Base-by-base conservation (phyloP, 2,888 invertebrate genomes). In the Brenthis hecate region DNA sequence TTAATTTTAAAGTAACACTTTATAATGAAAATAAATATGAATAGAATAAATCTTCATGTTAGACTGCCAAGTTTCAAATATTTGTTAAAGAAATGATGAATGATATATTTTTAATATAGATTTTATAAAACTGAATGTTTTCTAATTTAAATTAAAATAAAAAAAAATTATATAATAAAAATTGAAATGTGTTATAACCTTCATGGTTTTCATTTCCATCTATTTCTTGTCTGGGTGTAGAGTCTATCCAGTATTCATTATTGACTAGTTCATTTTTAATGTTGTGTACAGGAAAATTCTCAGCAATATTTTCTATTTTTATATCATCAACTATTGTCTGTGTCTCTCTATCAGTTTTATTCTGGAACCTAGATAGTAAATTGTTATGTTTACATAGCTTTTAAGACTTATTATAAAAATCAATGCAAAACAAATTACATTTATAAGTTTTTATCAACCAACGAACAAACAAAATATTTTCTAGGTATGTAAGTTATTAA, bases 271-370 rank as follows among this genome's bases (percentile, higher is more conserved):
- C 16, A 47, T 54, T 68, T 32, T 43, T 32, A 13, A 43, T 16
- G 13, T 23, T 28, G 11, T 14, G 14, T 47, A 28, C 28, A 58
- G 19, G 13, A 36, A 50, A n/a, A 32, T 19, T 14, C 6, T 47
- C n/a, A 36, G 1, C 14, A 61, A 53, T 4, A 16, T 3, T 28
- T 51, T 58, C 54, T 28, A 36, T 32, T 28, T 50, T 47, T 43
- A 53, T 23, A 68, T 68, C 66, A 28, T 58, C 36, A 16, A 47
- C 16, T 48, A 58, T 65, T 57, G 72, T 56, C 16, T 68, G 67
- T 58, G 56, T 68, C 51, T 14, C 51, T 36, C 55, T 62, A n/a
- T 71, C 71, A n/a, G 48, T 32, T 50, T 65, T 66, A 1, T 54
- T 55, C 4, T 14, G 57, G n/a, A n/a, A 60, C n/a, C 60, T 60